Percentiles rank a stretch among this genome's conserved stretches.
Evolutionary conservation across 2,888 invertebrate species (phyloP).

Genomic region (Protophormia terraenovae): DNA sequence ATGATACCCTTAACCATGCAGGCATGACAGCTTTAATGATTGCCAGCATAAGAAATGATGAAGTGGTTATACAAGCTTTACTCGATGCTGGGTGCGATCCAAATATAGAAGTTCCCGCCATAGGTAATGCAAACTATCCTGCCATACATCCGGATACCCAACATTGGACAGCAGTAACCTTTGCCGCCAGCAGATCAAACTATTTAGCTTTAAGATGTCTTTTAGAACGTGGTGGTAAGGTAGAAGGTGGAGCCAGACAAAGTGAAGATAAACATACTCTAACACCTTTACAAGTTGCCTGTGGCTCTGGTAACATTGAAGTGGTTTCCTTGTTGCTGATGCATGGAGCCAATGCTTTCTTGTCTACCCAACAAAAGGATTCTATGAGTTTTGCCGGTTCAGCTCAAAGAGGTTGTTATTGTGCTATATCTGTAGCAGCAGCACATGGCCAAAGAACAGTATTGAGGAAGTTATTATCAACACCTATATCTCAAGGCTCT

Average conservation of each 20-base stretch:
- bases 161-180: conserved; percentile 94
- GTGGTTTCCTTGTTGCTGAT: conserved; percentile 90
- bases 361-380: conserved; percentile 91
- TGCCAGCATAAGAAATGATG: conserved; percentile 90
- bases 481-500: conserved; percentile 86
- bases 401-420: conserved; percentile 92
- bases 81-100: conserved; percentile 92
- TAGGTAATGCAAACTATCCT: conserved; percentile 81
- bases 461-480: conserved; percentile 89
- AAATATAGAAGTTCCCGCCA: conserved; percentile 88
- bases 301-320: conserved; percentile 90
- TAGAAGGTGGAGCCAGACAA: conserved; percentile 91
- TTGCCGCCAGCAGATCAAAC: conserved; percentile 85
- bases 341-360: conserved; percentile 93
- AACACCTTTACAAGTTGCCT: conserved; percentile 93
- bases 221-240: conserved; percentile 90
- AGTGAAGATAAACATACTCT: conserved; percentile 93
- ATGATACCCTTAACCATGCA: conserved; percentile 89
- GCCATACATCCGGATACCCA: conserved; percentile 87
- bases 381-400: conserved; percentile 92
- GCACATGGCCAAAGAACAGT: conserved; percentile 92
- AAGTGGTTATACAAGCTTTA: conserved; percentile 87
- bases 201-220: conserved; percentile 86
- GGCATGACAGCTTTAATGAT: conserved; percentile 93
- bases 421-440: conserved; percentile 94